Percentiles rank a stretch among this genome's conserved stretches.
These are phyloP conservation scores for Toxotes jaculatrix DNA, from an alignment of 2,113 vertebrate genomes.

Conservation along the genomic window DNA sequence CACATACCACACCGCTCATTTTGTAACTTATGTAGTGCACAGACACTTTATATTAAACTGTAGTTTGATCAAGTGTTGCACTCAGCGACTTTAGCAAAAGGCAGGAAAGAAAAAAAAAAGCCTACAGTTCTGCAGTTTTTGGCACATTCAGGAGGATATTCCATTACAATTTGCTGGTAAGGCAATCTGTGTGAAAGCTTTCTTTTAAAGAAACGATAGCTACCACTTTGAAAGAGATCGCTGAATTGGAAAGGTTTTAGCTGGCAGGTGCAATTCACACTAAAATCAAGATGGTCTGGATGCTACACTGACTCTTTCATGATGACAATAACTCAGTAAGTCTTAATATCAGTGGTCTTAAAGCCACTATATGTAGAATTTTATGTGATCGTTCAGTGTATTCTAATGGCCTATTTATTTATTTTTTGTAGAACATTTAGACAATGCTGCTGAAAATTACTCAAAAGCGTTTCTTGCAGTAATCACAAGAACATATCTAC, in stretches of 20 bases:
- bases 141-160: slow-evolving; percentile 39
- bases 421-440: background rate
- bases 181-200: slow-evolving; percentile 32
- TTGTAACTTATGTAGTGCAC: background rate
- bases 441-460: background rate
- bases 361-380: background rate
- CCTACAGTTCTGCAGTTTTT: slow-evolving; percentile 20
- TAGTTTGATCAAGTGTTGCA: slow-evolving; percentile 42
- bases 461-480: background rate
- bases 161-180: slow-evolving; percentile 31
- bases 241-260: slow-evolving; percentile 20
- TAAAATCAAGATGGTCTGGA: slow-evolving; percentile 8
- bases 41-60: slow-evolving; percentile 42
- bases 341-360: background rate
- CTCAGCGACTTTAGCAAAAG: slow-evolving; percentile 31
- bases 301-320: background rate
- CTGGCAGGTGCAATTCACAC: slow-evolving; percentile 14
- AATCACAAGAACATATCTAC: no score
- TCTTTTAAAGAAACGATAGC: slow-evolving; percentile 11
- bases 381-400: background rate
- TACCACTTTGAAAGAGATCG: slow-evolving; percentile 21
- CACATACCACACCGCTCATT: background rate
- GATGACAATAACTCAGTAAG: background rate
- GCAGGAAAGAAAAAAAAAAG: slow-evolving; percentile 4
- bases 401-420: background rate